Evolutionary conservation across 2,888 invertebrate species (phyloP).

Genomic region (Cecidostiba fungosa): DNA sequence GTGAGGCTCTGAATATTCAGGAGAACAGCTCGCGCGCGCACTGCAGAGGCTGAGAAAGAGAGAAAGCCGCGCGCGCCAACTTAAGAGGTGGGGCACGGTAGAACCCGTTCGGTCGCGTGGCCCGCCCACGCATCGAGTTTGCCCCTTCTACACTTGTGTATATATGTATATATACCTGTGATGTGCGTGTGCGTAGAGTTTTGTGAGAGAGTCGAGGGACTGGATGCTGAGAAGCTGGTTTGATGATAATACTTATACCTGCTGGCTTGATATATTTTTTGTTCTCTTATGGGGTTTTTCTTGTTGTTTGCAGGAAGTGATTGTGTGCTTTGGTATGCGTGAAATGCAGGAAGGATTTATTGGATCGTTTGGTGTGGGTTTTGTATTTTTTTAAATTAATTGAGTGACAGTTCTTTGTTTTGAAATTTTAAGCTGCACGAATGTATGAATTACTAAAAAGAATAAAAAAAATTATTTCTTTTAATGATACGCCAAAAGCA

Average conservation of each 20-base stretch:
- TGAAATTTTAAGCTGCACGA: too few relatives aligned
- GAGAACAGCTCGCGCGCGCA: background rate
- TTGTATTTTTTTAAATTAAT: too few relatives aligned
- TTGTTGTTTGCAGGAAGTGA: slow-evolving; percentile 7
- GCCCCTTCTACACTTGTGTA: slow-evolving; percentile 23
- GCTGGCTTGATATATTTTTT: background rate
- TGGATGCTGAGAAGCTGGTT: background rate
- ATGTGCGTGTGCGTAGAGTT: background rate
- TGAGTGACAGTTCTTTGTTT: too few relatives aligned
- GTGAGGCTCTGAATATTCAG: slow-evolving; percentile 50
- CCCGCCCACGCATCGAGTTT: slow-evolving; percentile 76
- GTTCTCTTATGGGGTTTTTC: background rate
- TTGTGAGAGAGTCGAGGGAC: background rate
- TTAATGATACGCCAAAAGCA: background rate
- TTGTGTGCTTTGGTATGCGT: background rate
- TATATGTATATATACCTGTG: background rate
- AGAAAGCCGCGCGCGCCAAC: slow-evolving; percentile 32
- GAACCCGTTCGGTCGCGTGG: slow-evolving; percentile 80
- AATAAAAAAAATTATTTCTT: too few relatives aligned
- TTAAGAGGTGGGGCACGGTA: slow-evolving; percentile 63
- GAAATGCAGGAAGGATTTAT: background rate
- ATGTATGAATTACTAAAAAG: too few relatives aligned
- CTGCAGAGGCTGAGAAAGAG: background rate
- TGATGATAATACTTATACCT: slow-evolving; percentile 14
- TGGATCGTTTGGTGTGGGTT: too few relatives aligned